Conservation (phyloP, 2,888 invertebrate genomes). For the Lottia scabra region DNA sequence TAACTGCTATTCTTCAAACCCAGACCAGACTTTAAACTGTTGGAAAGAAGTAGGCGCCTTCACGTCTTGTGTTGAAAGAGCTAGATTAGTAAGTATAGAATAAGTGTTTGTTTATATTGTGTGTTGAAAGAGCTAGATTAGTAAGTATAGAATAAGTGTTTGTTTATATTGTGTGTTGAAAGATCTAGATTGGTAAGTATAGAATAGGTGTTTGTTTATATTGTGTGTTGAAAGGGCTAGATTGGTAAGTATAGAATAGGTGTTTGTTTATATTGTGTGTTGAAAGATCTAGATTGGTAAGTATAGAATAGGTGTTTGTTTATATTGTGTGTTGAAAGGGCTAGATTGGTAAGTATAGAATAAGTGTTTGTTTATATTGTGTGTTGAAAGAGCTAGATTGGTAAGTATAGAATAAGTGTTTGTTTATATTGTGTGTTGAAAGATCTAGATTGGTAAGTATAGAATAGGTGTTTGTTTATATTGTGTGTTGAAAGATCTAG, state of each 20-base stretch:
- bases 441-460: slow-evolving; percentile 41
- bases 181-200: too few species aligned
- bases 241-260: slow-evolving; percentile 52
- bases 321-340: too few species aligned
- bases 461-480: background rate
- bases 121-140: slow-evolving; percentile 23
- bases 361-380: slow-evolving; percentile 14
- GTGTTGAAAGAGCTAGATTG: slow-evolving; percentile 57
- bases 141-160: slow-evolving; percentile 34
- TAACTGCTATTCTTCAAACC: slow-evolving; percentile 57
- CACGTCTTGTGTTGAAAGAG: slow-evolving; percentile 56
- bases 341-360: too few species aligned
- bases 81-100: slow-evolving; percentile 54
- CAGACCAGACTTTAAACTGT: slow-evolving; percentile 50
- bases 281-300: slow-evolving; percentile 38
- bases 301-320: slow-evolving; percentile 8
- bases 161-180: too few species aligned
- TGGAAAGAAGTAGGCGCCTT: slow-evolving; percentile 56
- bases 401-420: slow-evolving; percentile 43
- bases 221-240: slow-evolving; percentile 28
- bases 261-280: background rate
- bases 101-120: background rate
- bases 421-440: background rate
- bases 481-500: too few species aligned
- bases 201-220: too few species aligned